Base-by-base conservation (phyloP, 1,140 invertebrate genomes). In the Heliothis subflexa region DNA sequence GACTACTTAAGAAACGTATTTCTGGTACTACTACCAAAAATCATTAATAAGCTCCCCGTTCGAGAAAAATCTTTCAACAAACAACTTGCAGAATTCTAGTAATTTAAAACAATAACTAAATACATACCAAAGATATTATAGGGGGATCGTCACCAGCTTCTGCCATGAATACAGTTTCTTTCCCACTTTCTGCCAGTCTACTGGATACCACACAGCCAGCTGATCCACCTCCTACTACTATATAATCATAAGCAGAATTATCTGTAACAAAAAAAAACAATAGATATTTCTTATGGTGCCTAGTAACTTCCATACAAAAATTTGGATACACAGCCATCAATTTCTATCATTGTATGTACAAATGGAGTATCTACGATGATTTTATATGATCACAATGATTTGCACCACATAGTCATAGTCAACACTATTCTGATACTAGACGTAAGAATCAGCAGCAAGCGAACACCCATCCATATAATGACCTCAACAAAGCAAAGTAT, bases 101-200 rank as follows among this genome's bases (percentile, higher is more conserved):
- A 12, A 12, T 57, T 12, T 25, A 59, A 12, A 28, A 28, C 13
- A 13, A 3, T 28, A 10, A 21, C 3, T 13, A n/a, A 16, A 13
- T 21, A 49, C 18, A 28, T 71, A 71, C 68, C 47, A 71, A 28
- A 14, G 68, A 21, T 12, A 21, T 12, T 0, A 71, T n/a, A 16
- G 68, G 68, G 14, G 68, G 68, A 54, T 71, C 49, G 14, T 25
- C 68, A 3, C 68, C 68, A 16, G 49, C 49, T n/a, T 71, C 68
- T 21, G 54, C 11, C 3, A 71, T n/a, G 3, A 71, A 14, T 5
- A 71, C 50, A 11, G 47, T n/a, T 10, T 33, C 18, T 3, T 71
- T 71, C 1, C 21, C 28, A 9, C n/a, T 50, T 54, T 71, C 68
- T 11, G 68, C 68, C 9, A 71, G 50, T 33, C 68, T 71, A 7